Percentiles rank a stretch among this genome's conserved stretches.
phyloP scores from a whole-genome alignment of 2,797 vertebrate genomes.

The Champsocephalus esox region DNA sequence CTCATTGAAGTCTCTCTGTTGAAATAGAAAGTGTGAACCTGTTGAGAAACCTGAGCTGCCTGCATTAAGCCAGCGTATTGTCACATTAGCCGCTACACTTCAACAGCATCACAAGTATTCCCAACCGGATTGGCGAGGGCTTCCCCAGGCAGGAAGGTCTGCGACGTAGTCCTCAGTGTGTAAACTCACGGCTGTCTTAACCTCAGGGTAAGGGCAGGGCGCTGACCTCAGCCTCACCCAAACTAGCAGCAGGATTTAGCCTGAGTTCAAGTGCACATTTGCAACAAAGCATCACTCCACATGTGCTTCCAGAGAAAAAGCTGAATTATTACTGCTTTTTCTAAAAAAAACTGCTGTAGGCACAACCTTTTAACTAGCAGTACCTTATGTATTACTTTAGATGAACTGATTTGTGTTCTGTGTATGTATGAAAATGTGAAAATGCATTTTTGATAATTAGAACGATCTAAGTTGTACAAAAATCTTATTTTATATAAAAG shows the following conservation, averaged over 20 bases:
- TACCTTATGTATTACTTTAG: not conserved
- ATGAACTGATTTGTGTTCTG: not conserved
- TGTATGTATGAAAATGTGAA: not conserved
- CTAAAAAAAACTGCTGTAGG: not conserved
- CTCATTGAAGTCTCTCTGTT: not conserved
- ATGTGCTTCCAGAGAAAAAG: not conserved
- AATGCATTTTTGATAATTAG: not conserved
- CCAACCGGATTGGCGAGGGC: not conserved
- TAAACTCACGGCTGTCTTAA: constrained; percentile 3
- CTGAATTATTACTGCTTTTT: not conserved
- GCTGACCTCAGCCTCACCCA: constrained; percentile 3
- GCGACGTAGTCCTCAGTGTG: not conserved
- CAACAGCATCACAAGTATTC: constrained; percentile 27
- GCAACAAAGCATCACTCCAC: no score
- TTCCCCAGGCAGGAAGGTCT: not conserved
- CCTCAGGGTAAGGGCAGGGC: not conserved
- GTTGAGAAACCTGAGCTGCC: constrained; percentile 25
- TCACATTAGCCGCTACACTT: constrained; percentile 25
- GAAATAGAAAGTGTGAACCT: not conserved
- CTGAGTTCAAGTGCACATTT: no score
- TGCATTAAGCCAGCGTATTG: constrained; percentile 19
- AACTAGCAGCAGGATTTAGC: not conserved
- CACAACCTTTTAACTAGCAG: no score
- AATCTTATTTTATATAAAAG: no score
- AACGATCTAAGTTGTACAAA: not conserved